Percentiles rank a stretch among this genome's conserved stretches.
These are phyloP conservation scores for Brachionus manjavacas DNA, from an alignment of 1,140 invertebrate species.

Conservation along the genomic window DNA sequence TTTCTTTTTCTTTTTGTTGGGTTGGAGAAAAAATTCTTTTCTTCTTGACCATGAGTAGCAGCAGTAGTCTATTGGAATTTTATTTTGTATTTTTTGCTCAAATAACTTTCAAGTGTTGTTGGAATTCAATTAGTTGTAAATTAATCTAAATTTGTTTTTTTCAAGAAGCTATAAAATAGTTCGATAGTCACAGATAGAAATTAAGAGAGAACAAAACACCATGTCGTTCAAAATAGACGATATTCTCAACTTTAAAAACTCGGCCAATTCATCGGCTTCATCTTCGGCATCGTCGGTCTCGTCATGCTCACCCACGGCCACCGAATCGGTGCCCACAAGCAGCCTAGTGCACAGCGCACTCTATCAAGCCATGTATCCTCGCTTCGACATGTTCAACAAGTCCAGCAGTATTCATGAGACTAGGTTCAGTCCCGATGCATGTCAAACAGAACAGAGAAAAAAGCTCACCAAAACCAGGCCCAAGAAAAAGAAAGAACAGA, in stretches of 20 bases:
- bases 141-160: neutral
- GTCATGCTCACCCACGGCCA: neutral
- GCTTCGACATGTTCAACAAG: neutral
- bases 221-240: constrained; percentile 34
- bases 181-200: neutral
- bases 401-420: neutral
- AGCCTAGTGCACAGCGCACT: neutral
- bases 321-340: neutral
- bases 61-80: neutral
- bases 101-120: constrained; percentile 20
- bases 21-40: neutral
- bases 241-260: constrained; percentile 17
- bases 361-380: neutral
- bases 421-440: neutral
- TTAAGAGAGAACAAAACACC: neutral
- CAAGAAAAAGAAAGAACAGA: neutral
- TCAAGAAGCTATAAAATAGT: neutral
- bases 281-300: neutral
- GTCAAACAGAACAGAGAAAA: neutral
- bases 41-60: constrained; percentile 1
- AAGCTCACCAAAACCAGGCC: neutral
- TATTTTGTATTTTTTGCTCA: neutral
- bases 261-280: neutral
- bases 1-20: neutral
- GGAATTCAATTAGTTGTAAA: constrained; percentile 30